Conservation (phyloP, 2,888 invertebrate species). For the Galeopsomyia nigrocyanea region DNA sequence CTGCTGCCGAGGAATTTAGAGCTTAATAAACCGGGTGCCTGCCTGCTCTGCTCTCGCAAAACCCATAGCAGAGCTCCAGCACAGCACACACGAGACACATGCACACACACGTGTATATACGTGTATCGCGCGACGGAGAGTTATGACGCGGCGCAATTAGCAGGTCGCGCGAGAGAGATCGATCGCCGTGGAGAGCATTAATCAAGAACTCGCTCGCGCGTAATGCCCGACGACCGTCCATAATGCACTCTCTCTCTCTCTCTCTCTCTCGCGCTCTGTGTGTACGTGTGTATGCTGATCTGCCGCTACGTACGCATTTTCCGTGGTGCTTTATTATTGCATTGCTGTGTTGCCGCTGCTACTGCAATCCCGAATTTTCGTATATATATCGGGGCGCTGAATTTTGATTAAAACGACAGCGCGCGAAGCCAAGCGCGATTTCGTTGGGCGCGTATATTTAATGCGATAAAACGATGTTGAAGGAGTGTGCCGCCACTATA, state of each 20-base stretch:
- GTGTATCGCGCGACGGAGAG: slow-evolving; percentile 55
- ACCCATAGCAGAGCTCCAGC: not conserved
- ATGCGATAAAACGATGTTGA: slow-evolving; percentile 17
- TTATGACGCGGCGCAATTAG: slow-evolving; percentile 69
- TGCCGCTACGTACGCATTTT: slow-evolving; percentile 18
- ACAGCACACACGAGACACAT: not conserved
- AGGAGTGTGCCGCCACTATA: slow-evolving; percentile 18
- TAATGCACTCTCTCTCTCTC: slow-evolving; percentile 57
- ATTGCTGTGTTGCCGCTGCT: not conserved
- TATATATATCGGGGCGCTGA: slow-evolving; percentile 17
- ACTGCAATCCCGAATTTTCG: slow-evolving; percentile 21
- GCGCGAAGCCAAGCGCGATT: slow-evolving; percentile 9
- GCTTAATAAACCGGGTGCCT: slow-evolving; percentile 39
- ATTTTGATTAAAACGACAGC: slow-evolving; percentile 48
- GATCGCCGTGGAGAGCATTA: slow-evolving; percentile 67
- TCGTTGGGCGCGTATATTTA: slow-evolving; percentile 43
- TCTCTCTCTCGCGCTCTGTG: slow-evolving; percentile 53
- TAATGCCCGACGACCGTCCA: slow-evolving; percentile 58
- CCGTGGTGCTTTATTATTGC: slow-evolving; percentile 34
- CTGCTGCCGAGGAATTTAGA: slow-evolving; percentile 37
- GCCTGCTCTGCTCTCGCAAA: slow-evolving; percentile 8
- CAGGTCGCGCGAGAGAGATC: slow-evolving; percentile 68
- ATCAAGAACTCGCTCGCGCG: slow-evolving; percentile 57
- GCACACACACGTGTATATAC: not conserved
- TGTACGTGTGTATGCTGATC: not conserved